phyloP scores from a whole-genome alignment of 2,888 invertebrate species.

The Chaetoderma sp. region DNA sequence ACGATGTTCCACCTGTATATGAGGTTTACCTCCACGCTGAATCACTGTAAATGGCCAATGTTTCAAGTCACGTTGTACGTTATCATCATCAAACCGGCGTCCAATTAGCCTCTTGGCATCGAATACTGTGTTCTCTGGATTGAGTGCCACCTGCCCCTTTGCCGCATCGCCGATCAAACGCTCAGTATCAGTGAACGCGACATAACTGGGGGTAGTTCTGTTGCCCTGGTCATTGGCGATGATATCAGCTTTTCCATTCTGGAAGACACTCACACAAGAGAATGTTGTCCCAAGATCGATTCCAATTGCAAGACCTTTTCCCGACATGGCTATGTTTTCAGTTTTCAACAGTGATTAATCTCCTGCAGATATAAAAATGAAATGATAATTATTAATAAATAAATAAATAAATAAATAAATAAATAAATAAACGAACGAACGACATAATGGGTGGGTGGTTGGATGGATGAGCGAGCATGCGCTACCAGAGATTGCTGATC shows the following conservation, averaged over 20 bases:
- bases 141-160: slow-evolving; percentile 73
- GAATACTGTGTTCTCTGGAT: slow-evolving; percentile 80
- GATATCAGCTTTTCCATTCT: slow-evolving; percentile 70
- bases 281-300: slow-evolving; percentile 89
- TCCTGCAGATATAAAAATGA: no score
- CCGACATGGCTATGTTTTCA: no score
- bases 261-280: slow-evolving; percentile 71
- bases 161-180: slow-evolving; percentile 69
- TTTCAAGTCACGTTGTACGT: slow-evolving; percentile 42
- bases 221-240: slow-evolving; percentile 74
- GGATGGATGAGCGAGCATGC: no score
- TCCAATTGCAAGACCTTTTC: slow-evolving; percentile 76
- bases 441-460: no score
- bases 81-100: slow-evolving; percentile 33
- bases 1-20: slow-evolving; percentile 73
- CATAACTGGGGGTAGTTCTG: slow-evolving; percentile 79
- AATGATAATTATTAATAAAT: no score
- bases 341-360: no score
- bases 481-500: no score
- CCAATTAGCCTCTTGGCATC: slow-evolving; percentile 52
- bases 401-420: no score
- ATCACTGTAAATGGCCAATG: slow-evolving; percentile 44
- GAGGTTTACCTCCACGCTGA: slow-evolving; percentile 50
- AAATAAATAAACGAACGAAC: no score
- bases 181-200: slow-evolving; percentile 76